These are phyloP conservation scores for Agrilus cyanescens DNA, from an alignment of 2,888 invertebrate species.

Conservation along the genomic window DNA sequence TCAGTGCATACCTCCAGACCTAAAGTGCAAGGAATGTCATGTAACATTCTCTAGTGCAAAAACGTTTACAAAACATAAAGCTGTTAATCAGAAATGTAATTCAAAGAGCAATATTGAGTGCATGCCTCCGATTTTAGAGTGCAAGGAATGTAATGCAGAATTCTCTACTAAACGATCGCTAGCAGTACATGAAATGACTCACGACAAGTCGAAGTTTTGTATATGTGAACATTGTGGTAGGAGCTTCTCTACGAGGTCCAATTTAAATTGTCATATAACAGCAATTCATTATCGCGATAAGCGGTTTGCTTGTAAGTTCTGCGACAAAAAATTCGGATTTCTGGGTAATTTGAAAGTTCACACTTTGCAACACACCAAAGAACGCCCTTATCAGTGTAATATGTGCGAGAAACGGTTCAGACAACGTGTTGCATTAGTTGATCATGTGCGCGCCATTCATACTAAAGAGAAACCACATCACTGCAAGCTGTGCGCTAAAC, in stretches of 20 bases:
- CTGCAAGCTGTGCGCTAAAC: constrained; percentile 10
- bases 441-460: constrained; percentile 8
- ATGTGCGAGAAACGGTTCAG: constrained; percentile 7
- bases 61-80: too few species aligned
- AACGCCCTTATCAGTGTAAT: constrained; percentile 6
- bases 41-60: background rate
- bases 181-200: too few species aligned
- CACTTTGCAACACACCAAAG: constrained; percentile 6
- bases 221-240: constrained; percentile 30
- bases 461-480: constrained; percentile 11
- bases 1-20: too few species aligned
- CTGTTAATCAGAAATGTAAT: too few species aligned
- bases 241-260: constrained; percentile 21
- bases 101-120: too few species aligned
- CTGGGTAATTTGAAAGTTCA: constrained; percentile 10
- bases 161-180: too few species aligned
- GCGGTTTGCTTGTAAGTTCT: constrained; percentile 9
- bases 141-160: too few species aligned
- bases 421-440: constrained; percentile 5
- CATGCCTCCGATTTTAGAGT: too few species aligned
- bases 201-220: background rate
- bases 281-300: too few species aligned
- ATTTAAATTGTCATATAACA: too few species aligned
- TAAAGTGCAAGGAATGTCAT: too few species aligned
- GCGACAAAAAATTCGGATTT: constrained; percentile 8